Conservation (phyloP, 2,113 vertebrate genomes). For the Mus pahari region DNA sequence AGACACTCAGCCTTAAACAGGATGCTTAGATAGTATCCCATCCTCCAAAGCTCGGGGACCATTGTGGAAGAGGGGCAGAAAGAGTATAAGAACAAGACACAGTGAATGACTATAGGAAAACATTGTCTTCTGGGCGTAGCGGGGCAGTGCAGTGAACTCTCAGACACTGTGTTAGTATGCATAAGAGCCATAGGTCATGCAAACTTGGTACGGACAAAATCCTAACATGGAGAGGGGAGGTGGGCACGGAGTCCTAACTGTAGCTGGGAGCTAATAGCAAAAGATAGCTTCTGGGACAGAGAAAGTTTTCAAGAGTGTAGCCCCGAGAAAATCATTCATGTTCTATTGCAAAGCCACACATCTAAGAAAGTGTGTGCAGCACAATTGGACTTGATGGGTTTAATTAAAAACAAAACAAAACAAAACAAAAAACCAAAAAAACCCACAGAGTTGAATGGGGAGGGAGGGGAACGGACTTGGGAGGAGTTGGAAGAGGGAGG, state of each 20-base stretch:
- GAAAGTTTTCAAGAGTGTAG: not conserved
- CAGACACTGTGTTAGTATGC: not conserved
- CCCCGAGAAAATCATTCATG: not conserved
- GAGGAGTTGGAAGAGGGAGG: not conserved
- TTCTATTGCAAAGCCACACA: not conserved
- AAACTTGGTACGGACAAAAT: not conserved
- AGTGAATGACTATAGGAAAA: not conserved
- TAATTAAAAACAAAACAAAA: not conserved
- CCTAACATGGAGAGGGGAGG: not conserved
- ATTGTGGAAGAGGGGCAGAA: not conserved
- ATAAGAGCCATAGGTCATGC: not conserved
- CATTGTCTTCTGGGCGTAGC: not conserved
- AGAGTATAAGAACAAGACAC: not conserved
- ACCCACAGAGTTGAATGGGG: not conserved
- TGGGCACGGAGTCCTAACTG: not conserved
- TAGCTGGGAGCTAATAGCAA: not conserved
- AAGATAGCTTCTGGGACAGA: not conserved
- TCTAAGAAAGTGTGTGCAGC: not conserved
- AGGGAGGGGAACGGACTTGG: not conserved
- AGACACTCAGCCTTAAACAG: not conserved
- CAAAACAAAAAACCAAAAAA: no score
- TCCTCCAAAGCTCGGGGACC: not conserved
- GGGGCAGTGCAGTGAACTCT: not conserved
- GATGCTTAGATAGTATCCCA: not conserved
- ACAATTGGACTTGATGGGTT: not conserved